Evolutionary conservation across 2,888 invertebrate genomes (phyloP), one percentile per base, ranked within the genome.

Genomic region (Watsonalla cultraria): DNA sequence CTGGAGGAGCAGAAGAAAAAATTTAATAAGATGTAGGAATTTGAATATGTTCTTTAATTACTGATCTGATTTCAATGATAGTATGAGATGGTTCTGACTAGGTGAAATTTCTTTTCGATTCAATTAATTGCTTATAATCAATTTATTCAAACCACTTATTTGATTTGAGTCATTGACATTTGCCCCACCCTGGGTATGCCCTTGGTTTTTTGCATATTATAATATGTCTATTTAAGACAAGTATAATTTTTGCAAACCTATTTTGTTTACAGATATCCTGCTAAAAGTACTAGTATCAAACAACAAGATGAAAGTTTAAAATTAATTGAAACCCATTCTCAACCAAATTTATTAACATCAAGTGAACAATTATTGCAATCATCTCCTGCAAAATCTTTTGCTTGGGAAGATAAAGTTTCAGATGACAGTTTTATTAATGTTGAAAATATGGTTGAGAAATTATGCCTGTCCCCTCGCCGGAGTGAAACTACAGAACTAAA

Each of bases 241-340:
- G 7, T 42, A 42, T 24, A 2, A 24, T 24, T 24, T 24, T 24
- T 24, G 24, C 24, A 24, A 2, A 14, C 0, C n/a, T 24, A 35
- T 46, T 39, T 52, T 47, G 59, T 58, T 46, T 14, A 46, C 52
- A 59, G 60, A 39, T 53, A 45, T 8, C 48, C 33, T 51, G 6
- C 47, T 49, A 51, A 46, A n/a, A 48, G 57, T n/a, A 47, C 45
- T 13, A 46, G 42, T 8, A 46, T 45, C 14, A 51, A 62, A 53
- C 59, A 64, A 45, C 47, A 55, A 15, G 62, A 79, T 51, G 58
- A 61, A 45, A 80, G 82, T 62, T 51, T 84, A 2, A 76, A 74
- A 66, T 72, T 87, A 39, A 80, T 86, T 56, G 78, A 85, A 76
- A 70, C 77, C 42, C 80, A 78, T 63, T 86, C 87, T 7, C 75